These are phyloP conservation scores for Melanogrammus aeglefinus DNA, from an alignment of 2,797 vertebrate species.

Conservation along the genomic window DNA sequence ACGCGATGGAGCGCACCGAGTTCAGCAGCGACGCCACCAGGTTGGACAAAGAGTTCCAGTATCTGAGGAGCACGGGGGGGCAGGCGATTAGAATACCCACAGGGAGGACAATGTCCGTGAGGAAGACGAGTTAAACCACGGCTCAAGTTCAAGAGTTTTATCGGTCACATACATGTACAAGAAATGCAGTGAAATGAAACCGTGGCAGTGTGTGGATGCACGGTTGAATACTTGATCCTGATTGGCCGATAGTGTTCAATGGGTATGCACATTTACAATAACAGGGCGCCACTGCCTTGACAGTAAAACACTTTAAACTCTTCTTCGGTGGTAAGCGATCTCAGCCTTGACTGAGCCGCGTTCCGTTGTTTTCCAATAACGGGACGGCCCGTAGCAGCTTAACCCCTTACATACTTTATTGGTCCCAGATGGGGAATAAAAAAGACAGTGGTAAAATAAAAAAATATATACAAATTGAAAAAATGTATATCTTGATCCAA, in stretches of 20 bases:
- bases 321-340: neutral
- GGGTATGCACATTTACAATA: neutral
- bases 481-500: too few species aligned
- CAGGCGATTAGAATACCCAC: conserved; percentile 26
- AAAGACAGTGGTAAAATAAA: too few species aligned
- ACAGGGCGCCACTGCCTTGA: neutral
- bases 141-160: too few species aligned
- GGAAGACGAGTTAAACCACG: neutral
- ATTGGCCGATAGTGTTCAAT: neutral
- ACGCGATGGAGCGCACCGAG: conserved; percentile 97
- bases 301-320: neutral
- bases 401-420: too few species aligned
- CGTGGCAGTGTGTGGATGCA: neutral
- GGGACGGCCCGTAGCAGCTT: too few species aligned
- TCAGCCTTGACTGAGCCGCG: too few species aligned
- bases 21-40: conserved; percentile 96
- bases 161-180: too few species aligned
- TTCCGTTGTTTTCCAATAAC: too few species aligned
- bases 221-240: neutral
- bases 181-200: too few species aligned
- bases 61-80: conserved; percentile 72
- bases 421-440: too few species aligned
- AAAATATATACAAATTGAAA: too few species aligned
- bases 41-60: conserved; percentile 99
- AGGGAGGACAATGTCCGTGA: neutral